Evolutionary conservation across 2,888 invertebrate species (phyloP), one percentile per base, ranked within the genome.

Genomic region (Anthoptus insignis): DNA sequence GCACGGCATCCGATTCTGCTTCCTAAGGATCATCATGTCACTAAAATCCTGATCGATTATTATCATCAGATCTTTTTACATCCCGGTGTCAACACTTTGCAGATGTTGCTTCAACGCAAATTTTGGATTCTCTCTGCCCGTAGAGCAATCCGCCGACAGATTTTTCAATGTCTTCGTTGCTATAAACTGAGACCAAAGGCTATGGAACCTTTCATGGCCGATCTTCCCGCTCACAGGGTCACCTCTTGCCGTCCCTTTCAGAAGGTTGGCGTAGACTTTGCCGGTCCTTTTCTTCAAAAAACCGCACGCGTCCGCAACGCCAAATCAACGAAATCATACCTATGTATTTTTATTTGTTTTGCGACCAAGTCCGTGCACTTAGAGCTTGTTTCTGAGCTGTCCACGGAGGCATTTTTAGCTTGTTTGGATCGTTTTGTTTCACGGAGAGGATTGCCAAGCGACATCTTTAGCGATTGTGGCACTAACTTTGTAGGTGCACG

Each of bases 361-460:
- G 49, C 71, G 0, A 75, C 76, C 2, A 68, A 67, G 49, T 73
- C 72, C 8, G 70, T 75, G 9, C 76, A 76, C 45, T 16, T 67
- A 2, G 72, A 72, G 37, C 49, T 61, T 1, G 13, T 70, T 7
- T 50, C 61, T 9, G 47, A 57, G 0, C 45, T 72, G 4, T 56
- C 45, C 1, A 34, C 53, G 0, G 66, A 71, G 1, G 54, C 60
- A 9, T 71, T 69, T 50, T 29, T 69, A 22, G 67, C 70, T 9
- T 37, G 66, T 3, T 60, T 72, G 2, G 63, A 67, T 47, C 32
- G 70, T 14, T 70, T 72, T 29, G 54, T 57, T 4, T 56, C 68
- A 11, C 49, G 70, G 3, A 65, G 72, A 14, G 70, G 70, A 5
- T 45, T 70, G 3, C 60, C 60, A 1, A 32, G 45, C 7, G 34